Conservation (phyloP, 2,888 invertebrate genomes). For the Ophion costatus region DNA sequence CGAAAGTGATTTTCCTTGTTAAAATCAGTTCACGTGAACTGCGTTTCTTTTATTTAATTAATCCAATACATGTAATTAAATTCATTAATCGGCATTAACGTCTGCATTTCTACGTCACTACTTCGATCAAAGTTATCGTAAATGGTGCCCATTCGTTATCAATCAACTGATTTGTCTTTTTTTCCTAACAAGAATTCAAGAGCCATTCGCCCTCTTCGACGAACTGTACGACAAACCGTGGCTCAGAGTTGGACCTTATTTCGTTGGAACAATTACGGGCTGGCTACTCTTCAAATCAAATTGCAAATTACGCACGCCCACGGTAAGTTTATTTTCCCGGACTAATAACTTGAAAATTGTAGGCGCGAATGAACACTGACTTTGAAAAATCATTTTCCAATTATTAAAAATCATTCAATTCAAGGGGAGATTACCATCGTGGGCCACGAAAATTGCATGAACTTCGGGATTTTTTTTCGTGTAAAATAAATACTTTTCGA, state of each 20-base stretch:
- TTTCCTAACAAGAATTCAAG: slow-evolving; percentile 86
- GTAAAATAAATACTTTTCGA: too few species aligned
- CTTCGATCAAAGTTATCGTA: neutral
- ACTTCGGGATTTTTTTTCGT: too few species aligned
- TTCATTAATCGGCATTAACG: too few species aligned
- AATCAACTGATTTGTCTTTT: neutral
- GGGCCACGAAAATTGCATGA: too few species aligned
- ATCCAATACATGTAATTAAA: too few species aligned
- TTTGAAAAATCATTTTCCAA: neutral
- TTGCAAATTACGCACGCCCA: slow-evolving; percentile 85
- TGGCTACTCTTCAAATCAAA: slow-evolving; percentile 89
- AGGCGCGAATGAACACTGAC: neutral
- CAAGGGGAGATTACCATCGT: too few species aligned
- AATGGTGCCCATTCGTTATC: neutral
- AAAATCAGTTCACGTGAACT: too few species aligned
- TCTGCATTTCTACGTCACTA: too few species aligned
- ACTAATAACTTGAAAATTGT: neutral
- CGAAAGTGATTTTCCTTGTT: too few species aligned
- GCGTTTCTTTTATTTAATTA: too few species aligned
- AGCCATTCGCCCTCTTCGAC: slow-evolving; percentile 93
- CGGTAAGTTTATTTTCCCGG: slow-evolving; percentile 68
- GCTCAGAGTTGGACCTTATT: slow-evolving; percentile 92
- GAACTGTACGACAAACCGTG: slow-evolving; percentile 93
- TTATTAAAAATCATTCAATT: neutral
- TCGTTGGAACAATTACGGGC: slow-evolving; percentile 91